These are phyloP conservation scores for Phaetusa simplex DNA, from an alignment of 2,113 vertebrate species.

Conservation along the genomic window DNA sequence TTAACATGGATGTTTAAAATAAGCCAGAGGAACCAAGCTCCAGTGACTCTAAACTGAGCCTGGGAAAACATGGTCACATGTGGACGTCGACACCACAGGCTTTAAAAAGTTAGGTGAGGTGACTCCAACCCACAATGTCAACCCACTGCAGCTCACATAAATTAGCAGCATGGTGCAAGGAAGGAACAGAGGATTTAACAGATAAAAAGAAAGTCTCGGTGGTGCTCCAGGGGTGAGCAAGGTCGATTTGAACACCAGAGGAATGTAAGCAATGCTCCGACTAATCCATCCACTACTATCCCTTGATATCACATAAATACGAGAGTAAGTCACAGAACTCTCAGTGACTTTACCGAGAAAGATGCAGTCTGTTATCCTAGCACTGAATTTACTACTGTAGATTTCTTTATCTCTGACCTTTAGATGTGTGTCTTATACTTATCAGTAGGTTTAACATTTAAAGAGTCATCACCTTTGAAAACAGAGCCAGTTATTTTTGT, in stretches of 20 bases:
- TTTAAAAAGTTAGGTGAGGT: neutral
- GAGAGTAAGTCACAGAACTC: neutral
- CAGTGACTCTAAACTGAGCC: neutral
- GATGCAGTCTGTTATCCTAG: neutral
- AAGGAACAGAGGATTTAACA: neutral
- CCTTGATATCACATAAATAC: neutral
- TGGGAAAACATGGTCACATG: rapidly evolving
- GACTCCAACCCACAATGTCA: neutral
- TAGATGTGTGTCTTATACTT: neutral
- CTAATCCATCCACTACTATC: neutral
- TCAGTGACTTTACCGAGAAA: neutral
- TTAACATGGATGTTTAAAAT: neutral
- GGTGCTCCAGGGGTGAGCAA: neutral
- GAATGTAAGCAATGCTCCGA: neutral
- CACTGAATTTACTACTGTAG: neutral
- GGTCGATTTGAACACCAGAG: neutral
- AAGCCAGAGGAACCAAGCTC: neutral
- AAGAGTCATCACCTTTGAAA: neutral
- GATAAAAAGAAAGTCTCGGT: neutral
- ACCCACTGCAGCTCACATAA: neutral
- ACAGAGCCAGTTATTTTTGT: neutral
- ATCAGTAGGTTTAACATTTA: neutral
- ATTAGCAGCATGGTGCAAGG: neutral
- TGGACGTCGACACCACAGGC: rapidly evolving
- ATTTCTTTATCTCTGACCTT: neutral